These are phyloP conservation scores for Phenganax stokvisi DNA, from an alignment of 92 coral and sea anemone species.

Conservation along the genomic window DNA sequence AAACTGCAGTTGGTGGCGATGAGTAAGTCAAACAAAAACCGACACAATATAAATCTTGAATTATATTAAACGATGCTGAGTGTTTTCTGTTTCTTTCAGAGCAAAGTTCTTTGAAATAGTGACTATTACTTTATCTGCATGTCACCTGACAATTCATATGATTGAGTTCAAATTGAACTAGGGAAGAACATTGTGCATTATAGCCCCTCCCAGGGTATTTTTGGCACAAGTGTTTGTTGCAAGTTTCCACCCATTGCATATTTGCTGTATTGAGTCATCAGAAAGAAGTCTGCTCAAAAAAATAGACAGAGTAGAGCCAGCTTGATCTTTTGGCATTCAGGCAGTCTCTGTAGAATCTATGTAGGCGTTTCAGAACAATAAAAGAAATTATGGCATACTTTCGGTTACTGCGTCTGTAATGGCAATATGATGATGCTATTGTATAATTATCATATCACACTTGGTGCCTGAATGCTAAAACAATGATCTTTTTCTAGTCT, in stretches of 20 bases:
- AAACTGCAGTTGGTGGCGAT: background rate
- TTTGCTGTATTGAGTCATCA: constrained; percentile 5
- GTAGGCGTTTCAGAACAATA: background rate
- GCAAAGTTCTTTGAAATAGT: background rate
- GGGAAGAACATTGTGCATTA: background rate
- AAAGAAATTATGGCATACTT: background rate
- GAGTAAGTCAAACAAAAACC: background rate
- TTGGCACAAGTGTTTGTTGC: constrained; percentile 3
- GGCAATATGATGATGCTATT: background rate
- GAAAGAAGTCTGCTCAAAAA: background rate
- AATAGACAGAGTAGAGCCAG: background rate
- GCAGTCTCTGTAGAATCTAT: background rate
- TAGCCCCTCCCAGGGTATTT: constrained; percentile 14
- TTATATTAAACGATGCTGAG: too few relatives aligned
- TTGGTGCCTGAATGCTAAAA: too few relatives aligned
- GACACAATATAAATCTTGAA: background rate
- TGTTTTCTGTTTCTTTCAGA: background rate
- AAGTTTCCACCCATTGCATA: constrained; percentile 1
- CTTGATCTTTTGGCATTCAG: constrained; percentile 2
- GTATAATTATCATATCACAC: too few relatives aligned
- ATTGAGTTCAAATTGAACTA: constrained; percentile 6
- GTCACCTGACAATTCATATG: constrained; percentile 13
- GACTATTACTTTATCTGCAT: background rate
- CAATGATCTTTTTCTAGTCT: too few relatives aligned
- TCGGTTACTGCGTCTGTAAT: background rate